Conservation (phyloP, 2,888 invertebrate species). For the Gortyna flavago region DNA sequence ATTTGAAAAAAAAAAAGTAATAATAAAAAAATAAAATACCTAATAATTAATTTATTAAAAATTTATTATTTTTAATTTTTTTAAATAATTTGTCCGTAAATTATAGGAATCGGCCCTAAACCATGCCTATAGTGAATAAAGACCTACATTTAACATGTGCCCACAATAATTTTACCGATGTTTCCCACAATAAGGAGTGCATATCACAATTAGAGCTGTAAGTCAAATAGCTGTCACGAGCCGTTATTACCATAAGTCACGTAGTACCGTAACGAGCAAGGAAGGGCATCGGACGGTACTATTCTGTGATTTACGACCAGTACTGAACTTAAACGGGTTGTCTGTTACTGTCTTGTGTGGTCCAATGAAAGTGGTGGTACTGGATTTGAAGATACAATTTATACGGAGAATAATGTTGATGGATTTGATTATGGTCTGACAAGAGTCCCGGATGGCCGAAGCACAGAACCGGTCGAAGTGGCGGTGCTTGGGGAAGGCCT, state of each 20-base stretch:
- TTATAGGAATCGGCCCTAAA: neutral
- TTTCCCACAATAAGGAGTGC: slow-evolving; percentile 54
- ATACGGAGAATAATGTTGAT: neutral
- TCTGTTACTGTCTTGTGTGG: slow-evolving; percentile 59
- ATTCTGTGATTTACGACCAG: slow-evolving; percentile 66
- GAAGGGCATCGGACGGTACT: slow-evolving; percentile 64
- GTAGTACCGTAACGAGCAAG: slow-evolving; percentile 71
- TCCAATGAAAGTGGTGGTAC: slow-evolving; percentile 37
- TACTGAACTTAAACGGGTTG: slow-evolving; percentile 56
- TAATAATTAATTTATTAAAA: too few species aligned
- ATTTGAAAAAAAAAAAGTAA: too few species aligned
- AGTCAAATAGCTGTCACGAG: slow-evolving; percentile 69
- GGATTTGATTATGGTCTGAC: neutral
- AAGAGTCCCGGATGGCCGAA: neutral
- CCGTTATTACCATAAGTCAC: slow-evolving; percentile 77
- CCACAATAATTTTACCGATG: slow-evolving; percentile 52
- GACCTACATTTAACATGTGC: neutral
- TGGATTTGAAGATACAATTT: slow-evolving; percentile 33
- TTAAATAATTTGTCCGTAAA: neutral
- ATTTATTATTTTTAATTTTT: too few species aligned
- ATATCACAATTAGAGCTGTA: slow-evolving; percentile 67
- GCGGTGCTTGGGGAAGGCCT: neutral
- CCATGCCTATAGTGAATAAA: too few species aligned
- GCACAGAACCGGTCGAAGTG: neutral
- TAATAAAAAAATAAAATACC: too few species aligned